Evolutionary conservation across 2,113 vertebrate genomes (phyloP).

Genomic region (Lepisosteus osseus): DNA sequence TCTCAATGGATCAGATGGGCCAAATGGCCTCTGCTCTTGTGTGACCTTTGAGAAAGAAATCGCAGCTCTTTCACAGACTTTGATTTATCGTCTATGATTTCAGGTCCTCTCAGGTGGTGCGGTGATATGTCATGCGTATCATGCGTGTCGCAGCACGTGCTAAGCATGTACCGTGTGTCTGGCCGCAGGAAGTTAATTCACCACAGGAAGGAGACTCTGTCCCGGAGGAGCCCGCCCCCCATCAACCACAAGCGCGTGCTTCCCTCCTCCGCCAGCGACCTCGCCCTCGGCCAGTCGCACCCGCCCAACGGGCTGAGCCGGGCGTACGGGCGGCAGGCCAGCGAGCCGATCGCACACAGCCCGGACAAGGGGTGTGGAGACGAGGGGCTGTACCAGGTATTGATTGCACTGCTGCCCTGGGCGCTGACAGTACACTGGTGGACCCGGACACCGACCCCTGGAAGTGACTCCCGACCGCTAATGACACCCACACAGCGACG

Average conservation of each 20-base stretch:
- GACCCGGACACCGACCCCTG: neutral
- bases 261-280: constrained; percentile 81
- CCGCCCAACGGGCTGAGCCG: constrained; percentile 59
- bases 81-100: neutral
- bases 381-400: constrained; percentile 81
- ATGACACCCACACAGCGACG: neutral
- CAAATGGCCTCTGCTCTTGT: too few species aligned
- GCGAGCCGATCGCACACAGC: constrained; percentile 75
- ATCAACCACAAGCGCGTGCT: constrained; percentile 64
- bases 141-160: too few species aligned
- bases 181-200: constrained; percentile 87
- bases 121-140: too few species aligned
- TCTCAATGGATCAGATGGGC: too few species aligned
- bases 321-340: constrained; percentile 67
- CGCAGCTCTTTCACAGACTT: too few species aligned
- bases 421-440: neutral
- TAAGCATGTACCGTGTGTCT: neutral
- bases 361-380: constrained; percentile 70
- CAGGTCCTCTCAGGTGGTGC: neutral
- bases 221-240: constrained; percentile 75
- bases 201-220: constrained; percentile 91
- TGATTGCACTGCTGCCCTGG: neutral
- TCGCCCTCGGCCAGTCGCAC: constrained; percentile 74
- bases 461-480: neutral
- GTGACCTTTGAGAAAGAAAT: too few species aligned